Conservation (phyloP, 2,888 invertebrate species). For the Drosophila neoperkinsi region DNA sequence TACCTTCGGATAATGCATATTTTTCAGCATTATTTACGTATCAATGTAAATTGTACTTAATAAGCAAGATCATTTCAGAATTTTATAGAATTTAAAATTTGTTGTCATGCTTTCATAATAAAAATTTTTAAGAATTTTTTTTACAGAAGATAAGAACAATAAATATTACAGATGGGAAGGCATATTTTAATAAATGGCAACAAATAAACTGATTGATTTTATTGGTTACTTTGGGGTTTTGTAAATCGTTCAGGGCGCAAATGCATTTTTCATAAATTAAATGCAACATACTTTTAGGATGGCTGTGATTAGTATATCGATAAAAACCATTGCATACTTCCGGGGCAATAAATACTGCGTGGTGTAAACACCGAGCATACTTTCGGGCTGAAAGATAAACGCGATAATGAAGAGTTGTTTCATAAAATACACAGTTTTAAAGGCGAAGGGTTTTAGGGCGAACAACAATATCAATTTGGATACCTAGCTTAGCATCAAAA, state of each 20-base stretch:
- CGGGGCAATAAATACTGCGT: fast-evolving
- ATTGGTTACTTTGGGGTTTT: background rate
- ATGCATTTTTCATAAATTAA: background rate
- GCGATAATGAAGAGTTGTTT: background rate
- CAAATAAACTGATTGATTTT: background rate
- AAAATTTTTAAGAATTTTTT: no score
- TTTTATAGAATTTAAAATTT: no score
- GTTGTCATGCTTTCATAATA: background rate
- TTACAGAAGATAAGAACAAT: no score
- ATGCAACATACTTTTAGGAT: background rate
- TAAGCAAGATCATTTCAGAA: no score
- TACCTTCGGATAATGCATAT: no score
- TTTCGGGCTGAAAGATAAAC: background rate
- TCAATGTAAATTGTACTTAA: no score
- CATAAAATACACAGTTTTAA: background rate
- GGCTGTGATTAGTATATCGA: background rate
- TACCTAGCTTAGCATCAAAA: background rate
- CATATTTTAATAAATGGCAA: no score
- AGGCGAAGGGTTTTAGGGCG: background rate
- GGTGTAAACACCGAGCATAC: fast-evolving
- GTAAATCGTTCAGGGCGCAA: background rate
- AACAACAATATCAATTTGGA: background rate
- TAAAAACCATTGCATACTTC: background rate
- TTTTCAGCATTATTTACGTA: no score
- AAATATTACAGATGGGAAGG: no score